Conservation (phyloP, 2,113 vertebrate species). For the Polypterus bichir region DNA sequence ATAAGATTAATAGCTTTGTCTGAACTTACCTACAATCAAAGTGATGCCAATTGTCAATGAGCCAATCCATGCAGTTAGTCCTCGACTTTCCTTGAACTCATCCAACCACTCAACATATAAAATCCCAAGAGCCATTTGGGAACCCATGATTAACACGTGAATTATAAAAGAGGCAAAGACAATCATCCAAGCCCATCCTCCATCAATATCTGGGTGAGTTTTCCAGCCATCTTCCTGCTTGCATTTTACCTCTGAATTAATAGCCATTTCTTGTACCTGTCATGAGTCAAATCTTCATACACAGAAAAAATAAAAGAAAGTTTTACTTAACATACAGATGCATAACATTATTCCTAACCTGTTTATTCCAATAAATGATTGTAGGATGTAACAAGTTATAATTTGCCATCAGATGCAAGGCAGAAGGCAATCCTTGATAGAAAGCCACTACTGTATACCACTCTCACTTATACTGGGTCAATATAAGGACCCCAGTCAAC, state of each 20-base stretch:
- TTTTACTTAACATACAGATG: constrained; percentile 11
- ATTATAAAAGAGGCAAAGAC: constrained; percentile 59
- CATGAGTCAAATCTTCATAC: constrained; percentile 7
- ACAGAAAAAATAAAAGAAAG: constrained; percentile 31
- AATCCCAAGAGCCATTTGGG: constrained; percentile 63
- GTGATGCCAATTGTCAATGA: constrained; percentile 65
- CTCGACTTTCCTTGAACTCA: constrained; percentile 60
- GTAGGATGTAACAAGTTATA: too few relatives aligned
- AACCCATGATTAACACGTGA: constrained; percentile 62
- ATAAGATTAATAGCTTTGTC: too few relatives aligned
- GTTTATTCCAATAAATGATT: too few relatives aligned
- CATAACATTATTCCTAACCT: too few relatives aligned
- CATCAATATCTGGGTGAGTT: constrained; percentile 46
- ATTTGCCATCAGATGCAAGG: too few relatives aligned
- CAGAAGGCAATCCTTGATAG: too few relatives aligned
- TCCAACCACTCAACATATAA: constrained; percentile 69
- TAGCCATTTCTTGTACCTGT: constrained; percentile 29
- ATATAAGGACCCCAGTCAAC: too few relatives aligned
- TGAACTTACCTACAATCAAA: constrained; percentile 54
- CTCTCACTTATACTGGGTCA: too few relatives aligned
- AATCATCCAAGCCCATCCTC: constrained; percentile 65
- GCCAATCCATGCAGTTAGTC: constrained; percentile 60
- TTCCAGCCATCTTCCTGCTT: constrained; percentile 47
- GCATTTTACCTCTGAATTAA: neutral
- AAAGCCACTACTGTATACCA: too few relatives aligned